Evolutionary conservation across 2,113 vertebrate genomes (phyloP), one percentile per base, ranked within the genome.

Genomic region (Dipodomys stephensi): DNA sequence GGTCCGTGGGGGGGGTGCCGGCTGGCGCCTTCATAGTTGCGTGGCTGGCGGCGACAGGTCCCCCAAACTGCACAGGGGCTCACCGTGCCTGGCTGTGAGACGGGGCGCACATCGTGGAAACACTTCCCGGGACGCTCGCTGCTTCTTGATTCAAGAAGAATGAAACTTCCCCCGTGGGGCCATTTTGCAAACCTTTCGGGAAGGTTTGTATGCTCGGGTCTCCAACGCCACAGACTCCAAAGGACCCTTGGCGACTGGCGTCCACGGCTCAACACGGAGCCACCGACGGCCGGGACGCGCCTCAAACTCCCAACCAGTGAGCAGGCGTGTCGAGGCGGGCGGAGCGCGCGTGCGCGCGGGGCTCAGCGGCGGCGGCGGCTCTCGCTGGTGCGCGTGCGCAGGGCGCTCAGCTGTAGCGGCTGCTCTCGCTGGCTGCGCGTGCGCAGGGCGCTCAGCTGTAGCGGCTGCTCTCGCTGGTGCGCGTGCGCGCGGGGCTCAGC

Each of bases 401-500:
- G 35, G 35, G 35, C 3, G 35, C 35, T 39, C 35, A 4, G 35
- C 35, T 3, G 35, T 3, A 4, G 35, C 35, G 35, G 35, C 35
- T 39, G 35, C 35, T 39, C 35, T 3, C 35, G 35, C 35, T 39
- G 35, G 35, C 35, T 39, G 35, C 35, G 35, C 35, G 35, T 39
- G 35, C 35, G 35, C 35, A 39, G 3, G 35, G 35, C 3, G 35
- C 35, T 39, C 35, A 4, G 35, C 35, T 39, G 35, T 3, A 4
- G 35, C 35, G 35, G 35, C 35, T 39, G 35, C 35, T 39, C 35
- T 39, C 35, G 35, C 35, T 39, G 35, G 35, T 3, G 35, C 35
- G 35, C 35, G 35, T 39, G 35, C 35, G 35, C 35, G 4, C 35
- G 35, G 35, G 3, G 35, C 35, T 99, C 98, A 99, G 96, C 99